These are phyloP conservation scores for Sterna hirundo DNA, from an alignment of 2,113 vertebrate genomes.

Conservation along the genomic window DNA sequence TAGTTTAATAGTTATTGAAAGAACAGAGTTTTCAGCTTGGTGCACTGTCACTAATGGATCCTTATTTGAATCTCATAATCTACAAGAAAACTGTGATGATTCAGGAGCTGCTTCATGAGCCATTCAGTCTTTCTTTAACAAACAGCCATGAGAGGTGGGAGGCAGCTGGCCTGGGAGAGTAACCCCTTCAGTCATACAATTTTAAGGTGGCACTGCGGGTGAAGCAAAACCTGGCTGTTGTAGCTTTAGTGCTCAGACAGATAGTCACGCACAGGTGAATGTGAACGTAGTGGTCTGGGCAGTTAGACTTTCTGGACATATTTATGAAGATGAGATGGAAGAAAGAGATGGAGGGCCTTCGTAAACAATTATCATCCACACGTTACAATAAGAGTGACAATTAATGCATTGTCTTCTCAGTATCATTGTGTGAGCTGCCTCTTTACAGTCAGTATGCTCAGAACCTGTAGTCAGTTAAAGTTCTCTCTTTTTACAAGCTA, in stretches of 20 bases:
- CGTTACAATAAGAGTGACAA: neutral
- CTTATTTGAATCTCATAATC: neutral
- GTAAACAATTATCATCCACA: neutral
- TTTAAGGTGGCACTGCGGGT: neutral
- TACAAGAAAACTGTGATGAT: neutral
- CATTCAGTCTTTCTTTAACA: neutral
- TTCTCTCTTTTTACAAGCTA: neutral
- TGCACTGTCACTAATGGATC: neutral
- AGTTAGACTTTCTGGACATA: neutral
- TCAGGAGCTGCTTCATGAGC: neutral
- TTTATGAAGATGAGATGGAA: neutral
- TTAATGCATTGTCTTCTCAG: neutral
- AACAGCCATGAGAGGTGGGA: neutral
- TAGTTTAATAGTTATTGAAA: neutral
- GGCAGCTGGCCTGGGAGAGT: neutral
- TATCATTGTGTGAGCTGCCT: neutral
- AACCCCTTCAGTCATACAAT: too few relatives aligned
- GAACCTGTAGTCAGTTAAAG: neutral
- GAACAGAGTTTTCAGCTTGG: neutral
- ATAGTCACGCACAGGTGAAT: neutral
- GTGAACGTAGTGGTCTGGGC: rapidly evolving
- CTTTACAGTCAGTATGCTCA: neutral
- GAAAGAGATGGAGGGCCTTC: neutral
- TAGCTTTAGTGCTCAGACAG: neutral
- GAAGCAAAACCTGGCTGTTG: neutral